Conservation (phyloP, 2,797 vertebrate genomes). For the Emys orbicularis region DNA sequence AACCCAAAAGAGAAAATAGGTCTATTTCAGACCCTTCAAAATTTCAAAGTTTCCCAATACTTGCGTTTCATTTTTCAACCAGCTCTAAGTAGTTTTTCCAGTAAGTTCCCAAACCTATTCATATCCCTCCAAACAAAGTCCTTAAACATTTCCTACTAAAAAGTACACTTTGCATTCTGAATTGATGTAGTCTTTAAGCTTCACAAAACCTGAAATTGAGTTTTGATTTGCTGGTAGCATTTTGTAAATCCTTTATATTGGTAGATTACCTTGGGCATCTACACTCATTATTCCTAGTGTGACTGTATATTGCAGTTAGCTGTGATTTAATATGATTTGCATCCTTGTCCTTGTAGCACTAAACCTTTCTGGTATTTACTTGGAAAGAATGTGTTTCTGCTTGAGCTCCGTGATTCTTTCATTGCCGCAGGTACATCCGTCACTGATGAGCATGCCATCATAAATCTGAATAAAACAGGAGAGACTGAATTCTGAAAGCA, state of each 20-base stretch:
- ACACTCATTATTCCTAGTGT: background rate
- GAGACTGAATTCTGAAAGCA: conserved; percentile 9
- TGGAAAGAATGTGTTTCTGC: background rate
- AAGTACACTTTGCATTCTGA: background rate
- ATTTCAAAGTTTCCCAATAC: background rate
- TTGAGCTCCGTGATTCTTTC: background rate
- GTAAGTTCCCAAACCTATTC: background rate
- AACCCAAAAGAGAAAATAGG: background rate
- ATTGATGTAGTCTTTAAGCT: background rate
- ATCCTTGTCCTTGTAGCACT: background rate
- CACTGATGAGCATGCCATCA: background rate
- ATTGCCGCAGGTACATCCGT: background rate
- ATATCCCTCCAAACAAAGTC: background rate
- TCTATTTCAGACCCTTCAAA: background rate
- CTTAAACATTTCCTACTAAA: background rate
- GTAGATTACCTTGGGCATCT: background rate
- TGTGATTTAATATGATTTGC: background rate
- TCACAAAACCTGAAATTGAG: background rate
- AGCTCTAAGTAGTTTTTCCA: background rate
- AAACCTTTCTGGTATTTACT: background rate
- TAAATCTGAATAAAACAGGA: conserved; percentile 30
- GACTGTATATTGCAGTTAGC: background rate
- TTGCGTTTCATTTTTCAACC: background rate
- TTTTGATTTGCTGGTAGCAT: background rate
- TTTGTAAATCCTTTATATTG: background rate